Evolutionary conservation across 2,797 vertebrate genomes (phyloP), one percentile per base, ranked within the genome.

Genomic region (Sebastes iracundus): DNA sequence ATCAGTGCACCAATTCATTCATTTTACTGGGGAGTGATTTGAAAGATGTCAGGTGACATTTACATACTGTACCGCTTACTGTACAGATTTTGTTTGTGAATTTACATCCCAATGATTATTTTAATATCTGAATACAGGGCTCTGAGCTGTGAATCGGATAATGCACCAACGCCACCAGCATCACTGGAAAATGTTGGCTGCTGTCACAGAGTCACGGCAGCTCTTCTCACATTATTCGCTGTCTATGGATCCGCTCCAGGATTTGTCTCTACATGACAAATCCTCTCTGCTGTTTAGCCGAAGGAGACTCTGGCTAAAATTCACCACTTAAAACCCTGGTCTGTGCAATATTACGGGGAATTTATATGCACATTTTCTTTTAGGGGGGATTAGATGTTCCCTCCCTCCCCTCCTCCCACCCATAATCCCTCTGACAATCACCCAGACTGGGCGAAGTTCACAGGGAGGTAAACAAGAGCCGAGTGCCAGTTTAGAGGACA

Each of bases 401-500:
- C 11, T 56, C 42, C 20, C 56, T 60, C 30, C 32, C 10, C 8
- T 63, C 63, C 53, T 62, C n/a, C 49, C 2, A 20, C 32, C 7
- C 4, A 8, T 63, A 77, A 80, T 32, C 68, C 32, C 27, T 52
- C 56, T 72, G 69, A 72, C 72, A 81, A 2, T 79, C 56, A 32
- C 9, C 3, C 11, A 27, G 56, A 65, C 33, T 35, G 87, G 71
- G 58, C 80, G 83, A 94, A 93, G 93, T 92, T 90, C 91, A 83
- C 68, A 32, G 42, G 32, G 55, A 67, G 62, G 78, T 87, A 90
- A 92, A 91, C 87, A 90, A 38, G 42, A 56, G 46, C 52, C 10
- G 25, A 84, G 49, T 7, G 74, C 60, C 66, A 84, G 82, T 92
- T 93, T 85, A 87, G 74, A 67, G 69, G 28, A 53, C 76, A 27